Percentiles rank a stretch among this genome's conserved stretches.
Evolutionary conservation across 2,888 invertebrate species (phyloP).

Genomic region (Amphiduros pacificus): DNA sequence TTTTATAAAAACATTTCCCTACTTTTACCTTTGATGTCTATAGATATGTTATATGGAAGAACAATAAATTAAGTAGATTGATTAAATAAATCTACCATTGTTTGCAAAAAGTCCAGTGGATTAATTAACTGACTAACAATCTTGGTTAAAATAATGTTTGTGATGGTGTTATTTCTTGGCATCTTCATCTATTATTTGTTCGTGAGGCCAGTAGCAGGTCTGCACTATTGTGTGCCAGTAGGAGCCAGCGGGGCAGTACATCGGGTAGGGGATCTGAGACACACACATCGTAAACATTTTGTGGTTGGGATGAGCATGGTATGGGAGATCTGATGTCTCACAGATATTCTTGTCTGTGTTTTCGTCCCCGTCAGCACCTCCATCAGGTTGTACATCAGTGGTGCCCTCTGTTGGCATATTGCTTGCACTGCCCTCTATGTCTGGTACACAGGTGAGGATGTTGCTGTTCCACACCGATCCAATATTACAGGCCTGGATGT

Average conservation of each 20-base stretch:
- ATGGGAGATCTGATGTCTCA: background rate
- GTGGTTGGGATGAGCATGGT: conserved; percentile 6
- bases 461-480: conserved; percentile 36
- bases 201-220: conserved; percentile 13
- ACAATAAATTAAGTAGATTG: no score
- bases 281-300: conserved; percentile 20
- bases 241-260: conserved; percentile 16
- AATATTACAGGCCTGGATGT: conserved; percentile 31
- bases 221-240: conserved; percentile 8
- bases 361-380: background rate
- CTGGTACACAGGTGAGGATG: conserved; percentile 31
- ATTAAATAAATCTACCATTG: no score
- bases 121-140: no score
- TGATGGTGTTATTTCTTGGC: no score
- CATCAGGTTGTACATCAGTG: background rate
- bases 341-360: background rate
- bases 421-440: background rate
- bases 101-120: no score
- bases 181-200: no score
- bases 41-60: no score
- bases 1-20: no score
- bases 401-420: background rate
- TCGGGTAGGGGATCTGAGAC: conserved; percentile 8
- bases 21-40: no score
- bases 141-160: no score